Conservation (phyloP, 1,140 invertebrate genomes). For the Penaeus japonicus region DNA sequence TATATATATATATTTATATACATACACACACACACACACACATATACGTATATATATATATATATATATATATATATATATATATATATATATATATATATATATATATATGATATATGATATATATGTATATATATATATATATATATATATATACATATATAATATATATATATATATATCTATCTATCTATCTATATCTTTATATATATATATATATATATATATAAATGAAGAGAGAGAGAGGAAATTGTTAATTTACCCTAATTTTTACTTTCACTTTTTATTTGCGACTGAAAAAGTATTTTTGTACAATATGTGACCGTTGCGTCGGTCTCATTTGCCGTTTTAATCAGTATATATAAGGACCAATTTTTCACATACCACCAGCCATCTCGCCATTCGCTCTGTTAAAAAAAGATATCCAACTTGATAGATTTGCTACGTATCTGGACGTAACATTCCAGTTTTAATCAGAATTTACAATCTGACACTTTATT, state of each 20-base stretch:
- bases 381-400: background rate
- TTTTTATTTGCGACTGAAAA: no score
- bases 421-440: background rate
- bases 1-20: background rate
- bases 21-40: background rate
- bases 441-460: background rate
- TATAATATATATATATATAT: background rate
- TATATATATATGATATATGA: background rate
- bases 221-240: no score
- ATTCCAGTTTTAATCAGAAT: slow-evolving; percentile 49
- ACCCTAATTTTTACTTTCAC: no score
- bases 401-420: background rate
- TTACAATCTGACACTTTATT: slow-evolving; percentile 51
- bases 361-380: no score
- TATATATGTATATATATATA: background rate
- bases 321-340: no score
- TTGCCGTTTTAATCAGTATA: no score
- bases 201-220: no score
- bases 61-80: background rate
- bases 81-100: background rate
- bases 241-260: no score
- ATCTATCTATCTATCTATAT: background rate
- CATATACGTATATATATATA: background rate
- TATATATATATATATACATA: background rate
- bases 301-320: no score